phyloP scores from a whole-genome alignment of 2,113 vertebrate genomes.

The Sinocyclocheilus anophthalmus region DNA sequence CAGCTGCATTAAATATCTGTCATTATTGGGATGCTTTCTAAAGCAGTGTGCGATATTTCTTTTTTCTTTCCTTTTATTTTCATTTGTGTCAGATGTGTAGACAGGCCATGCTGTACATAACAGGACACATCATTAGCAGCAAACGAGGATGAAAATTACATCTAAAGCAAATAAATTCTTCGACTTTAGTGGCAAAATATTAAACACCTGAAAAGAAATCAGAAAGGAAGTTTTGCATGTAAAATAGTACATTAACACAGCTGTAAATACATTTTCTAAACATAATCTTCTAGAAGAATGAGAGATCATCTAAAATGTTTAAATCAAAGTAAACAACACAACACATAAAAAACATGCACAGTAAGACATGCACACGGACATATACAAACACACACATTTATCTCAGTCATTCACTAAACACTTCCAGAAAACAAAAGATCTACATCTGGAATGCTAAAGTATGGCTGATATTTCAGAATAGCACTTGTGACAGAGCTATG shows the following conservation, averaged over 20 bases:
- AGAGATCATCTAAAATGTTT: not conserved
- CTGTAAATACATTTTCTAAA: not conserved
- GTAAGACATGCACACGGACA: conserved; percentile 15
- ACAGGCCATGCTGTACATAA: conserved; percentile 2
- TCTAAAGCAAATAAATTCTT: conserved; percentile 54
- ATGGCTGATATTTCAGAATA: conserved; percentile 5
- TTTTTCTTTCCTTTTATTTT: not conserved
- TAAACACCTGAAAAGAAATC: not conserved
- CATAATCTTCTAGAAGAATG: not conserved
- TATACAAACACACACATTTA: conserved; percentile 18
- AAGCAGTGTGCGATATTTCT: not conserved
- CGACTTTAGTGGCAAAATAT: not conserved
- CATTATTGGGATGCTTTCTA: not conserved
- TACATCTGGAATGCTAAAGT: not conserved
- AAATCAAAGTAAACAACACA: not conserved
- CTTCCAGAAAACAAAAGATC: not conserved
- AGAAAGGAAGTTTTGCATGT: not conserved
- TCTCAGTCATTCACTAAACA: not conserved
- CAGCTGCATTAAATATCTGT: conserved; percentile 17
- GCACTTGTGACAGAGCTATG: conserved; percentile 34
- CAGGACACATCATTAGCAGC: not conserved
- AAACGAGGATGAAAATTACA: conserved; percentile 47
- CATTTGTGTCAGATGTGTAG: not conserved
- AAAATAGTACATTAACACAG: not conserved
- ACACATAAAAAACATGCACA: conserved; percentile 25